Base-by-base conservation (phyloP, 2,888 invertebrate species). In the Timandra comae region DNA sequence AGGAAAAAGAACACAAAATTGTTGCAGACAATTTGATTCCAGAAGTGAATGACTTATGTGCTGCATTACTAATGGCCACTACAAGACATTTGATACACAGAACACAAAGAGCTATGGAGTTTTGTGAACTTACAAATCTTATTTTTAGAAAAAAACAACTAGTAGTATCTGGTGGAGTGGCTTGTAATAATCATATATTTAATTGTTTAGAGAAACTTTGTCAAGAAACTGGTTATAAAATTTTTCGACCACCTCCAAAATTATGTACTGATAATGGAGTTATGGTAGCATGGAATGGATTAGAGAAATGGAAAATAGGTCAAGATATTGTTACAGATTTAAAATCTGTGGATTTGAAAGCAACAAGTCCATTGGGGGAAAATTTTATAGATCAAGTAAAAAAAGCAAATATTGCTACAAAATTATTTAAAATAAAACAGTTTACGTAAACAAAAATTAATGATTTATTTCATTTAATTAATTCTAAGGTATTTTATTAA, bases 221-320 rank as follows among this genome's bases (percentile, higher is more conserved):
- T 56, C 62, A 88, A 33, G 87, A 91, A 49, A 86, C 88, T 56
- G 88, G 86, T 7, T 95, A 91, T 62, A 78, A 82, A 56, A 82
- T 96, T 21, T 88, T 89, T 33, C 89, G 93, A 46, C 97, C 98
- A 4, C 90, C 93, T 1, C 91, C 93, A 21, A 89, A 90, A 55
- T 87, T 97, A 22, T 99, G 99, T 69, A 97, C 96, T 0, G 99
- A 99, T 73, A 99, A 99, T 88, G 99, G 99, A 10, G 91, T 97
- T 13, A 99, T 99, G 99, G 96, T 99, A 61, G 99, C 99, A 16
- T 99, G 99, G 98, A 98, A 98, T 86, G 98, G 97, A 2, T 86
- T 97, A 31, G 98, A 98, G 74, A 92, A 91, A 71, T 92, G 90
- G 85, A 74, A 56, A 40, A 72, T 67, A 35, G 75, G 87, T 10